These are phyloP conservation scores for Masnerella sp. DNA, from an alignment of 2,888 invertebrate genomes.

Conservation along the genomic window DNA sequence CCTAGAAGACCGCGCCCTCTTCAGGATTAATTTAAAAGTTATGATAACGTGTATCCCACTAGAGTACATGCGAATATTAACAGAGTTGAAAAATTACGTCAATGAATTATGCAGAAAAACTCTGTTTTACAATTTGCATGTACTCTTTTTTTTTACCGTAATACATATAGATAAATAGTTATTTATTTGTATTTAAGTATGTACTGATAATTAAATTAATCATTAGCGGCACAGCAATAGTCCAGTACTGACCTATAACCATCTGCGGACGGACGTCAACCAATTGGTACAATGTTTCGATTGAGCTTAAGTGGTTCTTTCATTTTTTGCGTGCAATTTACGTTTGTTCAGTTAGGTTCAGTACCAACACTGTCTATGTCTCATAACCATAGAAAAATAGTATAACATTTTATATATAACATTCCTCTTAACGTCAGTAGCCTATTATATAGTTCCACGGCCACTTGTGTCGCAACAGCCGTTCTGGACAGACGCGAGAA, in stretches of 20 bases:
- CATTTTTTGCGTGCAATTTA: constrained; percentile 51
- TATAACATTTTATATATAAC: constrained; percentile 69
- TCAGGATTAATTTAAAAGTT: too few relatives aligned
- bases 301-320: background rate
- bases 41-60: too few relatives aligned
- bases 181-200: too few relatives aligned
- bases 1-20: too few relatives aligned
- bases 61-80: too few relatives aligned
- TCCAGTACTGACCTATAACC: constrained; percentile 78
- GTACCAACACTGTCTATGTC: constrained; percentile 73
- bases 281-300: constrained; percentile 47
- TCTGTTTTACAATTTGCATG: too few relatives aligned
- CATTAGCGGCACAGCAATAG: constrained; percentile 77
- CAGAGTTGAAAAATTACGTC: too few relatives aligned
- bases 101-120: too few relatives aligned
- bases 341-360: constrained; percentile 70
- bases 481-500: constrained; percentile 7
- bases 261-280: constrained; percentile 77
- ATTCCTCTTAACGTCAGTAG: constrained; percentile 62
- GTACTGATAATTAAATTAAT: constrained; percentile 66
- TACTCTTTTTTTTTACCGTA: constrained; percentile 32
- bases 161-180: constrained; percentile 54
- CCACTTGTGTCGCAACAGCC: constrained; percentile 60
- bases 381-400: constrained; percentile 74
- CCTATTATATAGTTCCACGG: constrained; percentile 54